A percentile compares a stretch with the other conserved stretches of the same genome.
phyloP scores from a whole-genome alignment of 2,797 vertebrate species.

The Sebastolobus altivelis region DNA sequence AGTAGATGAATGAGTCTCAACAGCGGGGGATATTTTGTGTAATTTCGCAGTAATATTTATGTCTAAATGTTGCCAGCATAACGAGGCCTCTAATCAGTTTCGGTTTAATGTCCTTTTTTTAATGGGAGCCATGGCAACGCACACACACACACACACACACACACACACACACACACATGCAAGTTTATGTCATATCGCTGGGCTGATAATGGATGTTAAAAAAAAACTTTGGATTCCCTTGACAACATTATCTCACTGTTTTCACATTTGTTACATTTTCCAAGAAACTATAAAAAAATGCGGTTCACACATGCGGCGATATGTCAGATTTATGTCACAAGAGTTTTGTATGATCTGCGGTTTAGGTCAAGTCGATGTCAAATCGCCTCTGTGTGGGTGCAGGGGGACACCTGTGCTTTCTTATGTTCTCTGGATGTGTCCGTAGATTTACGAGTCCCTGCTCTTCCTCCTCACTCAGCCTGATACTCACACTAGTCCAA shows the following conservation, averaged over 20 bases:
- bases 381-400: constrained; percentile 39
- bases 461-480: constrained; percentile 21
- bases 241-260: constrained; percentile 19
- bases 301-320: constrained; percentile 9
- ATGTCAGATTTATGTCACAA: constrained; percentile 20
- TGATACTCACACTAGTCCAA: constrained; percentile 18
- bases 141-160: not conserved
- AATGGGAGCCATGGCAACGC: constrained; percentile 1
- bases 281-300: constrained; percentile 17
- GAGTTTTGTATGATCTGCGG: constrained; percentile 19
- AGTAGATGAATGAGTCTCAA: constrained; percentile 11
- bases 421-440: constrained; percentile 59
- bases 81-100: constrained; percentile 36
- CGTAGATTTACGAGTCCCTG: constrained; percentile 63
- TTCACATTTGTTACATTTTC: constrained; percentile 33
- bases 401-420: constrained; percentile 13
- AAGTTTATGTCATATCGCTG: constrained; percentile 17
- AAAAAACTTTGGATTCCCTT: constrained; percentile 6
- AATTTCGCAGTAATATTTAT: constrained; percentile 26
- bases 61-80: constrained; percentile 29
- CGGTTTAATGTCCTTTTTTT: constrained; percentile 28
- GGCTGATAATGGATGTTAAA: constrained; percentile 12
- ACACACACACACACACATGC: not conserved
- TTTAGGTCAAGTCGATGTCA: constrained; percentile 37
- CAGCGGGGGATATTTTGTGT: constrained; percentile 29